Base-by-base conservation (phyloP, 2,888 invertebrate genomes). In the Aphidius colemani region DNA sequence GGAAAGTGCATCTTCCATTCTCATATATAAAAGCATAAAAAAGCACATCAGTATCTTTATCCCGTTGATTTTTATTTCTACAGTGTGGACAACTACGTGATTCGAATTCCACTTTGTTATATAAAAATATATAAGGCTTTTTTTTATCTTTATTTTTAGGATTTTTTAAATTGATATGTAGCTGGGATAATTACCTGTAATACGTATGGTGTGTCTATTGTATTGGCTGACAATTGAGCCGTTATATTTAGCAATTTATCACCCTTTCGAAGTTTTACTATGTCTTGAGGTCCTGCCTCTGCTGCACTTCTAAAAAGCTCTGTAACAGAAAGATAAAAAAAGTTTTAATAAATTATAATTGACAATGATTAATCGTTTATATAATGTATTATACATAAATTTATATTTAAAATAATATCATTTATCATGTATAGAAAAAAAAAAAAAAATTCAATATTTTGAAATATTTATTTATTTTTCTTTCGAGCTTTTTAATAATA, bases 271-370 rank as follows among this genome's bases (percentile, higher is more conserved):
- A 89, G 83, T 81, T 89, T 89, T 74, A 89, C 84, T 76, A 89
- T 88, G 77, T 89, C 89, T 76, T 86, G 84, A 70, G 88, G 87
- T 70, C 88, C 87, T 68, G 88, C 89, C 82, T 89, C 89, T 66
- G 88, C 88, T 67, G 89, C 89, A 68, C 85, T 85, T 78, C 88
- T 84, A 82, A 89, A 89, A 74, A 88, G 84, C 78, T 88, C 89
- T 89, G 85, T 66, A 83, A 83, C 68, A 74, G 71, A 57, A 60
- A 18, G 58, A 51, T 40, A 65, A 51, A 60, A 41, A 45, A 48
- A 43, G 45, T 40, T 18, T 18, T 18, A 18, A 2, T 30, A 30
- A 30, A 30, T 2, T 30, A 30, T 30, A 30, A 30, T 30, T 30
- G 30, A 30, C 30, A 30, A 30, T 30, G 30, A 30, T 30, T 30